Conservation (phyloP, 1,140 invertebrate species). For the Lithobius niger region DNA sequence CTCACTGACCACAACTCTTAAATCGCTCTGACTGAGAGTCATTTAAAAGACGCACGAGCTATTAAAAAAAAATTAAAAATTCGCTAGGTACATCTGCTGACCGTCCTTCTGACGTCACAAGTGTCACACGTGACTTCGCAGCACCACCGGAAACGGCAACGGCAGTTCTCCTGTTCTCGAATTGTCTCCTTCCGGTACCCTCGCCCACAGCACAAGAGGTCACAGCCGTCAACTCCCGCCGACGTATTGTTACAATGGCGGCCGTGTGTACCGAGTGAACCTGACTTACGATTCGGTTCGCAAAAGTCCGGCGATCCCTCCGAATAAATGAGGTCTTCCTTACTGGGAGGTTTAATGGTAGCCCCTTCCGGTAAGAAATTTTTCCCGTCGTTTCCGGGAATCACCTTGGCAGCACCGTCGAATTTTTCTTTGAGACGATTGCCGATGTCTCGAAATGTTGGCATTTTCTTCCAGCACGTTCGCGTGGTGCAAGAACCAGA, state of each 20-base stretch:
- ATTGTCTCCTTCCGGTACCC: conserved; percentile 54
- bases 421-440: conserved; percentile 80
- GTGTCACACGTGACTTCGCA: conserved; percentile 83
- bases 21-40: too few relatives aligned
- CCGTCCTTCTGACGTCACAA: conserved; percentile 52
- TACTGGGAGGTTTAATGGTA: conserved; percentile 58
- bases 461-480: conserved; percentile 83
- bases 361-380: conserved; percentile 61
- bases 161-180: conserved; percentile 64
- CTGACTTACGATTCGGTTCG: conserved; percentile 56
- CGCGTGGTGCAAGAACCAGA: conserved; percentile 79
- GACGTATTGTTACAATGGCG: conserved; percentile 64
- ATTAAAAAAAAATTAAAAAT: too few relatives aligned
- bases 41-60: too few relatives aligned
- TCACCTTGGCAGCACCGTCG: conserved; percentile 65
- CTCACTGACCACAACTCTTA: too few relatives aligned
- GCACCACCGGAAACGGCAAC: conserved; percentile 89
- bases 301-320: conserved; percentile 83
- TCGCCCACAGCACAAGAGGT: conserved; percentile 68
- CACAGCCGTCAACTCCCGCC: conserved; percentile 63
- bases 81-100: conserved; percentile 68
- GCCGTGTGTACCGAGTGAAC: conserved; percentile 66
- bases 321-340: conserved; percentile 71
- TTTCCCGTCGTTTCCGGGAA: conserved; percentile 67
- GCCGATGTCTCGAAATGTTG: conserved; percentile 70